Evolutionary conservation across 2,797 vertebrate species (phyloP).

Genomic region (Lateolabrax maculatus): DNA sequence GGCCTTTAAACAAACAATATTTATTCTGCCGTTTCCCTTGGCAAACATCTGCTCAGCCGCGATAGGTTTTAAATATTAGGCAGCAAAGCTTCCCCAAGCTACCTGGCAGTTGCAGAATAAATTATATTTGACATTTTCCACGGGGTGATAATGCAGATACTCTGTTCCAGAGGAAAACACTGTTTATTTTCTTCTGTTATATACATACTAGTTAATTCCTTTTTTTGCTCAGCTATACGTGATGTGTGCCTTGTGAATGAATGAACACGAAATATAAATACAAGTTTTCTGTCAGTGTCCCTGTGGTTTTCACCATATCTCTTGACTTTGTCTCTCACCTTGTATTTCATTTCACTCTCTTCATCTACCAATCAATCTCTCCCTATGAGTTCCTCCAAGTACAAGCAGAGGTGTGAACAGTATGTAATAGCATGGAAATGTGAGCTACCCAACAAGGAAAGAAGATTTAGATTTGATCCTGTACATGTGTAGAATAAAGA

Average conservation of each 20-base stretch:
- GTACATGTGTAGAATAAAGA: constrained; percentile 40
- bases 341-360: constrained; percentile 48
- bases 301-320: constrained; percentile 27
- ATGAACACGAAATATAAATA: constrained; percentile 9
- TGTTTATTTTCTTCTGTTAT: constrained; percentile 53
- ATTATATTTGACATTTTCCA: constrained; percentile 84
- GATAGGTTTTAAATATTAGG: constrained; percentile 84
- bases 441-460: constrained; percentile 21
- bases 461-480: constrained; percentile 28
- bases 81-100: constrained; percentile 75
- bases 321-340: constrained; percentile 45
- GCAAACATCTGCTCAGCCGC: constrained; percentile 81
- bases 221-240: constrained; percentile 11
- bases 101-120: constrained; percentile 79
- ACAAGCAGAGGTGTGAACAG: constrained; percentile 23
- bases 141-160: constrained; percentile 63
- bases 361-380: constrained; percentile 35
- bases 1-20: constrained; percentile 81
- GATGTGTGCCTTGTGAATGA: constrained; percentile 14
- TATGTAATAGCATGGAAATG: constrained; percentile 44
- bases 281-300: not conserved
- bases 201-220: constrained; percentile 31
- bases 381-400: constrained; percentile 18
- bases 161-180: constrained; percentile 49
- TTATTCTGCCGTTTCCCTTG: constrained; percentile 72